Conservation (phyloP, 2,113 vertebrate species). For the Anthoscopus minutus region DNA sequence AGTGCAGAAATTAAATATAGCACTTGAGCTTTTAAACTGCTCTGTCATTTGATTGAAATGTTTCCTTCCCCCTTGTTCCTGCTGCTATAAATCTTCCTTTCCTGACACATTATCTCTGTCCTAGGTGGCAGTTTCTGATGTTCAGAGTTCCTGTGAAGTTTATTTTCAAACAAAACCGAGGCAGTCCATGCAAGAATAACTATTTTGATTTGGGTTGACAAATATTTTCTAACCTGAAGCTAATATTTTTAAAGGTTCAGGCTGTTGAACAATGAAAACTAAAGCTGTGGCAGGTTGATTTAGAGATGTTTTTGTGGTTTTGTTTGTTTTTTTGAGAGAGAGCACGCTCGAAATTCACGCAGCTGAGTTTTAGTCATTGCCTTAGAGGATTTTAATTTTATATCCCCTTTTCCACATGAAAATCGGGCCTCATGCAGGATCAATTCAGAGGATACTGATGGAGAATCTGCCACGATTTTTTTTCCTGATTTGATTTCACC, state of each 20-base stretch:
- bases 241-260: background rate
- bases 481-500: fast-evolving
- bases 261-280: background rate
- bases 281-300: background rate
- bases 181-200: background rate
- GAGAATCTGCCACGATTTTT: background rate
- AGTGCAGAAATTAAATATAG: background rate
- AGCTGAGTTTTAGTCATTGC: background rate
- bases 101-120: background rate
- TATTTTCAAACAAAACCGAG: conserved; percentile 19
- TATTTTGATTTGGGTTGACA: conserved; percentile 10
- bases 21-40: background rate
- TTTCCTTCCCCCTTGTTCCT: background rate
- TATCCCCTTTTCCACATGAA: background rate
- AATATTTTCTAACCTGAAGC: conserved; percentile 28
- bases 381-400: background rate
- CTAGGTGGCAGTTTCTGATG: background rate
- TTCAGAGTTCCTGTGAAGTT: background rate
- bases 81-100: background rate
- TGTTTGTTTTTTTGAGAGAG: background rate
- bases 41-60: background rate
- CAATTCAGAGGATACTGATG: background rate
- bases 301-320: background rate
- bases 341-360: background rate
- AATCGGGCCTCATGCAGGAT: background rate